A percentile compares a stretch with the other conserved stretches of the same genome.
Evolutionary conservation across 2,113 vertebrate species (phyloP).

Genomic region (Gorilla gorilla): DNA sequence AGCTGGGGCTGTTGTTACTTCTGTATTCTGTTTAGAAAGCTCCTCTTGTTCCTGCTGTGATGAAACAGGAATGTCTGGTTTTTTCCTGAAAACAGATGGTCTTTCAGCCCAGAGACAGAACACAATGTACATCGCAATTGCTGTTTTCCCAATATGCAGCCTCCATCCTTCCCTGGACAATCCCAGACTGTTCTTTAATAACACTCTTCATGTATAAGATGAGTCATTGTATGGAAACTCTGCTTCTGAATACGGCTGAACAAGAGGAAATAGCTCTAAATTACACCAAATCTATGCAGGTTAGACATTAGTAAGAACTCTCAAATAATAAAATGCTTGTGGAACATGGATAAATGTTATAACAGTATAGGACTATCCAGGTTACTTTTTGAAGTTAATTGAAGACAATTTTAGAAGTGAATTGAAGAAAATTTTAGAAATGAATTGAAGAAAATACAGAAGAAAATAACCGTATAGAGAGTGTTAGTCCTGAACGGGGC

Average conservation of each 20-base stretch:
- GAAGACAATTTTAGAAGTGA: background rate
- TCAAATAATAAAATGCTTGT: background rate
- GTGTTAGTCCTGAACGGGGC: background rate
- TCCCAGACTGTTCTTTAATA: background rate
- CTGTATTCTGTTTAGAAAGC: constrained; percentile 18
- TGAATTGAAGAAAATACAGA: background rate
- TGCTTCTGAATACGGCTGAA: constrained; percentile 14
- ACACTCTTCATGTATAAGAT: constrained; percentile 16
- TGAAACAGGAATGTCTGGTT: constrained; percentile 50
- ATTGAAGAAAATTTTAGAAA: background rate
- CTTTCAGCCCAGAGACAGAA: constrained; percentile 35
- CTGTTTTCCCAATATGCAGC: constrained; percentile 44
- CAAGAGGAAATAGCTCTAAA: background rate
- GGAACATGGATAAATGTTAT: background rate
- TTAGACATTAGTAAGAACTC: background rate
- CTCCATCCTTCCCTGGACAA: background rate
- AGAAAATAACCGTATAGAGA: no score
- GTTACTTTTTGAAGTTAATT: background rate
- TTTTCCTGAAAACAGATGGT: constrained; percentile 62
- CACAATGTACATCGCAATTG: constrained; percentile 44
- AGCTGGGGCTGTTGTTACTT: constrained; percentile 13
- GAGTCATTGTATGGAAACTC: constrained; percentile 21
- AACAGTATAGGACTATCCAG: background rate
- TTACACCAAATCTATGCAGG: background rate
- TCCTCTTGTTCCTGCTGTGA: constrained; percentile 44